Evolutionary conservation across 92 coral and sea anemone genomes (phyloP), one percentile per base, ranked within the genome.

Genomic region (Parazoanthus atlanticus): DNA sequence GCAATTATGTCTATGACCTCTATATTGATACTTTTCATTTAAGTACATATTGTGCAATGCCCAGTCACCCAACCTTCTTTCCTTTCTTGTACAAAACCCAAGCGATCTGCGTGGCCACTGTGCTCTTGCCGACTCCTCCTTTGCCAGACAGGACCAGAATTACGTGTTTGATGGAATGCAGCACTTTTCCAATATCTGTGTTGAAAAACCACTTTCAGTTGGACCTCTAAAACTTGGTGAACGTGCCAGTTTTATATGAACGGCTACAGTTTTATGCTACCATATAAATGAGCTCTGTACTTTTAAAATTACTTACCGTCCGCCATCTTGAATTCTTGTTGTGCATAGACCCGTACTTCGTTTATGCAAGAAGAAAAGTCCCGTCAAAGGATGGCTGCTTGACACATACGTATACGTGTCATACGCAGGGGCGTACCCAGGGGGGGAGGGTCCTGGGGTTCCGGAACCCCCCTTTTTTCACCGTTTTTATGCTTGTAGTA

Each of bases 41-140:
- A 66, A 66, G 29, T 9, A 1, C 33, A 41, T 40, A 82, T 25
- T 77, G n/a, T 30, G 28, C 41, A 8, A 38, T 2, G 21, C 64
- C 3, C 17, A 16, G 40, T 2, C 8, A 81, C 23, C 54, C 78
- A 31, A 97, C 99, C 98, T 94, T 97, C 89, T 88, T 89, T 65
- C 99, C 99, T 56, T 88, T 80, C 41, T 84, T 92, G 93, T 95
- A 93, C 33, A 97, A 91, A 25, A 94, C 88, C 94, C 98, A 97
- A 30, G 98, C 88, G 34, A 84, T 67, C 78, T 84, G 87, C 31
- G 93, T 81, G 33, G 93, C 90, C 31, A 91, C 93, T 19, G 93
- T 91, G 43, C 93, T 91, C 65, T 91, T 91, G 25, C 93, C 93
- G 10, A 91, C 93, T 6, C 93, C 93, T 70, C 93, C 93, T 87